Evolutionary conservation across 2,113 vertebrate species (phyloP).

Genomic region (Syrmaticus mikado): DNA sequence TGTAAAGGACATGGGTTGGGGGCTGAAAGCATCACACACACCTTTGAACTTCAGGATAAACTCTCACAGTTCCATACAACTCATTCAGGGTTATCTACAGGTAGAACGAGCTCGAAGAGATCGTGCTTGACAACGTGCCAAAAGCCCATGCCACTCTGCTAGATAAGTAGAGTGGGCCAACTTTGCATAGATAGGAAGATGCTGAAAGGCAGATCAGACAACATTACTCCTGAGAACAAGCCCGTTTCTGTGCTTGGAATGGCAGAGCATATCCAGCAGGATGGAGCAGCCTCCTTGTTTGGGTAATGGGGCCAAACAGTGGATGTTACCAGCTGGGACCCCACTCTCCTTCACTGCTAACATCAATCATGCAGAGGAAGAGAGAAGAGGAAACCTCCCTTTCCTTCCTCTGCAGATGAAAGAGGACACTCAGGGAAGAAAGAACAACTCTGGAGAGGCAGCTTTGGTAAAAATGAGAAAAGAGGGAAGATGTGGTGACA

Average conservation of each 20-base stretch:
- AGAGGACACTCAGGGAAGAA: neutral
- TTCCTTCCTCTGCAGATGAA: neutral
- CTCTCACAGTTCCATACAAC: neutral
- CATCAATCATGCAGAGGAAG: neutral
- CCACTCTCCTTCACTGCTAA: neutral
- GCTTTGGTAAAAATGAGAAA: neutral
- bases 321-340: neutral
- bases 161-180: neutral
- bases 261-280: neutral
- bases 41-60: neutral
- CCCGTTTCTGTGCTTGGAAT: neutral
- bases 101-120: neutral
- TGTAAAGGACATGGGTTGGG: neutral
- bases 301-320: neutral
- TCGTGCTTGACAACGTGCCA: neutral
- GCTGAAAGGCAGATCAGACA: neutral
- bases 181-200: neutral
- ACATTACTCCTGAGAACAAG: neutral
- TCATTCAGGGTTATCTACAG: neutral
- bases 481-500: neutral
- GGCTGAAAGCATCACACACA: neutral
- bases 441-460: neutral
- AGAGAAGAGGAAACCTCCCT: neutral
- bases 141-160: neutral
- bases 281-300: neutral